A percentile compares a stretch with the other conserved stretches of the same genome.
phyloP scores from a whole-genome alignment of 2,797 vertebrate genomes.

The Echeneis naucrates region DNA sequence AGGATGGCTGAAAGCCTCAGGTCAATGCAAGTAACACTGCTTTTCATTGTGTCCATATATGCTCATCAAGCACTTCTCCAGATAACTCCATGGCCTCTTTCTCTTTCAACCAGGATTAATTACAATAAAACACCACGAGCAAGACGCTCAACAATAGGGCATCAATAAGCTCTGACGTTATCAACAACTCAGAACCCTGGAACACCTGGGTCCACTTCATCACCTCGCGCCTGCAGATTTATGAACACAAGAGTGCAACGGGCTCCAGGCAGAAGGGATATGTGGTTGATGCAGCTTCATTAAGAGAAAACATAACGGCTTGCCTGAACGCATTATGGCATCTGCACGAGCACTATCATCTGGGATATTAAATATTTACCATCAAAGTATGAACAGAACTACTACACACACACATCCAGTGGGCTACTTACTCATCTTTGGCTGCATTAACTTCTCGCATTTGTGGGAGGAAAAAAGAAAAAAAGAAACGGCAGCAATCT shows the following conservation, averaged over 20 bases:
- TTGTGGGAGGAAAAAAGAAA: background rate
- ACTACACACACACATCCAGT: background rate
- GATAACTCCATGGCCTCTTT: slow-evolving; percentile 50
- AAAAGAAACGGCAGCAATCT: slow-evolving; percentile 16
- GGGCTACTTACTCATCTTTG: slow-evolving; percentile 43
- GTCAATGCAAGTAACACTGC: slow-evolving; percentile 3
- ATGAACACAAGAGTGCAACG: slow-evolving; percentile 56
- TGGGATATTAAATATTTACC: slow-evolving; percentile 73
- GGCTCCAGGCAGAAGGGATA: slow-evolving; percentile 61
- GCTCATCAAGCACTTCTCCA: slow-evolving; percentile 47
- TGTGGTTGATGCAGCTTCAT: slow-evolving; percentile 76
- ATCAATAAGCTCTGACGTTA: slow-evolving; percentile 80
- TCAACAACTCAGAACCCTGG: slow-evolving; percentile 69
- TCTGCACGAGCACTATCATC: slow-evolving; percentile 63
- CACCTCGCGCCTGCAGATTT: slow-evolving; percentile 74
- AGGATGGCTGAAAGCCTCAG: slow-evolving; percentile 3
- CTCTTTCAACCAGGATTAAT: slow-evolving; percentile 57
- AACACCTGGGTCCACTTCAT: slow-evolving; percentile 85
- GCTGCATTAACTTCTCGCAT: slow-evolving; percentile 36
- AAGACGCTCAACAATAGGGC: slow-evolving; percentile 67
- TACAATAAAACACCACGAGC: slow-evolving; percentile 66
- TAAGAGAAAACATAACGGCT: slow-evolving; percentile 60
- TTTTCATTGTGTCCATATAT: slow-evolving; percentile 14
- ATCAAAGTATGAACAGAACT: slow-evolving; percentile 61
- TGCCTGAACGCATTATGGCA: slow-evolving; percentile 59